Evolutionary conservation across 2,888 invertebrate species (phyloP), one percentile per base, ranked within the genome.

Genomic region (Tolmerus cingulatus): DNA sequence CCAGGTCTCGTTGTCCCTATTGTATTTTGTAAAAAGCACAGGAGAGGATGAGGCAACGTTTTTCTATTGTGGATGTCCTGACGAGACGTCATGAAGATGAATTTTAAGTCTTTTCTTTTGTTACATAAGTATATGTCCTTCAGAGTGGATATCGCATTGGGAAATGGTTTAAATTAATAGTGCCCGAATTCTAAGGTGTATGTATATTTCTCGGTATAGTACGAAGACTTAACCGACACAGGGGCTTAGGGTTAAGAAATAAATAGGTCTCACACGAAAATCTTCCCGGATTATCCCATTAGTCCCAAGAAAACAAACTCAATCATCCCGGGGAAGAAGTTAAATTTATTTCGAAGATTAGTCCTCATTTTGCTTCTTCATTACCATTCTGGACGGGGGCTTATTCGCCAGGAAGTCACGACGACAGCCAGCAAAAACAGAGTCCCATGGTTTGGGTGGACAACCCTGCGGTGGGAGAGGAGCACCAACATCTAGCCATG

Each of bases 311-410:
- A 66, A 66, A 76, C 76, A 78, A 78, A 40, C 78, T 78, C 78
- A 78, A 78, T 78, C 43, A 78, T 78, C 23, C 40, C 27, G 14
- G 19, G 19, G 43, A 43, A 16, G 19, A n/a, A 46, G 43, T n/a
- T 27, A 34, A 34, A 57, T 82, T 82, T 82, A 82, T 82, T 82
- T 82, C 8, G n/a, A 40, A 57, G 82, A 82, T 57, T 82, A 82
- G 57, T 82, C 57, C 82, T 34, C 82, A 34, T 82, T 82, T 82
- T 16, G 30, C 57, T 19, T 82, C 30, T 82, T 82, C 82, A 82
- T 82, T 82, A 34, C 66, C 82, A 82, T 82, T 19, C 51, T 37
- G 8, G 37, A n/a, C 37, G 37, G 23, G 1, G 43, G 23, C 57
- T 66, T 66, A 82, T 57, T 57, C 57, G 9, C 12, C 82, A 43